Evolutionary conservation across 2,113 vertebrate species (phyloP).

Genomic region (Tetrax tetrax): DNA sequence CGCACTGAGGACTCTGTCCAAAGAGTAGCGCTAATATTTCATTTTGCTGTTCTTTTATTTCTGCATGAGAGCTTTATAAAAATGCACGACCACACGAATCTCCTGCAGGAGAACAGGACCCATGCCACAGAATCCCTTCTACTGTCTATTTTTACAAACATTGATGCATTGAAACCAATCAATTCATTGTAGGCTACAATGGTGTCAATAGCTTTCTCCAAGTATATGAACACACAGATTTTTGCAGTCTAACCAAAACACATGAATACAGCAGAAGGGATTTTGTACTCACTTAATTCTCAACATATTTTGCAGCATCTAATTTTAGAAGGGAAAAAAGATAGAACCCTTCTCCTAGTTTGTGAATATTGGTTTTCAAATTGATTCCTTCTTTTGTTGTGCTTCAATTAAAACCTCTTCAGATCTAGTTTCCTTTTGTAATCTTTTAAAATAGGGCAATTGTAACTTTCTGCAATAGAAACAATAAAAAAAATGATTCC

Average conservation of each 20-base stretch:
- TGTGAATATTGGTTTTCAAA: not conserved
- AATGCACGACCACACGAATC: rapidly evolving
- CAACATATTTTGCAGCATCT: not conserved
- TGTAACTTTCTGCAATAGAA: not conserved
- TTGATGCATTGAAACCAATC: rapidly evolving
- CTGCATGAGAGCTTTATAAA: rapidly evolving
- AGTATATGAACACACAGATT: not conserved
- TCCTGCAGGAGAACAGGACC: not conserved
- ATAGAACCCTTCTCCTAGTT: not conserved
- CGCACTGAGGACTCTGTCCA: not conserved
- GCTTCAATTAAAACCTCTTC: not conserved
- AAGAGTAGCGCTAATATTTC: not conserved
- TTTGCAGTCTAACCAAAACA: not conserved
- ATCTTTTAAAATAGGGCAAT: not conserved
- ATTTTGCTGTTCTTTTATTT: not conserved
- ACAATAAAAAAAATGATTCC: not conserved
- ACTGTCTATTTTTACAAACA: not conserved
- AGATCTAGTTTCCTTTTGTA: not conserved
- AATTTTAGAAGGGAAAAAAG: not conserved
- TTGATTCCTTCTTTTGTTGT: not conserved
- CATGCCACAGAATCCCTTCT: not conserved
- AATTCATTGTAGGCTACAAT: not conserved
- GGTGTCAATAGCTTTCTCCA: not conserved
- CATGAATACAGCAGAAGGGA: not conserved
- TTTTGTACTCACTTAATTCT: not conserved